Evolutionary conservation across 2,888 invertebrate genomes (phyloP).

Genomic region (Brachylomia viminalis): DNA sequence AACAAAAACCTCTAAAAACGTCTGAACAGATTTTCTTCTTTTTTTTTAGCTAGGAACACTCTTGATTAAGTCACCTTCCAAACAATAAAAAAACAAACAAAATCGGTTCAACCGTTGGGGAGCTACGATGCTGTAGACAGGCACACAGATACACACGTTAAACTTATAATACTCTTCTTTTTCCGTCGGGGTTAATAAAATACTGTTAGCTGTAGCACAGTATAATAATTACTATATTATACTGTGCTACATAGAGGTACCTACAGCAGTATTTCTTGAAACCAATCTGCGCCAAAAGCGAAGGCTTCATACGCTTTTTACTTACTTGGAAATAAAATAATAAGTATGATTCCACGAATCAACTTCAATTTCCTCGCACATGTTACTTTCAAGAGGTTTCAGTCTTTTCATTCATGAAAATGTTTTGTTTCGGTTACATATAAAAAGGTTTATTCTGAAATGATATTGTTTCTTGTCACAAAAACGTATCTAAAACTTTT

Average conservation of each 20-base stretch:
- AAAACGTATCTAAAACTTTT: background rate
- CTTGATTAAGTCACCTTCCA: too few relatives aligned
- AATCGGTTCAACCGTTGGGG: too few relatives aligned
- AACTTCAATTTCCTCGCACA: constrained; percentile 41
- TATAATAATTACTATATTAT: too few relatives aligned
- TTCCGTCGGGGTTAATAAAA: too few relatives aligned
- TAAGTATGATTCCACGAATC: constrained; percentile 38
- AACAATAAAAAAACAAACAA: too few relatives aligned
- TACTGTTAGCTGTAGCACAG: too few relatives aligned
- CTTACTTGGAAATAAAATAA: constrained; percentile 46
- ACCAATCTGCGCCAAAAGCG: constrained; percentile 42
- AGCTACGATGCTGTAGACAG: too few relatives aligned
- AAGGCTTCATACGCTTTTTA: constrained; percentile 25
- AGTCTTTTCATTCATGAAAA: constrained; percentile 23
- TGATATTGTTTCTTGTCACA: constrained; percentile 11
- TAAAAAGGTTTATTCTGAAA: background rate
- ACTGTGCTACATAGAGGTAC: background rate
- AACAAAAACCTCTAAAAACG: too few relatives aligned
- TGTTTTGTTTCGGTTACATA: constrained; percentile 19
- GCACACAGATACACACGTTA: too few relatives aligned
- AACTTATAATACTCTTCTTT: too few relatives aligned
- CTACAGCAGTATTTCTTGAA: constrained; percentile 39
- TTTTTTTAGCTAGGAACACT: too few relatives aligned
- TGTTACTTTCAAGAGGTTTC: constrained; percentile 31
- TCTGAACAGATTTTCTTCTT: background rate